Percentiles rank a stretch among this genome's conserved stretches.
Conservation (phyloP, 2,888 invertebrate genomes). For the Stenurella melanura region DNA sequence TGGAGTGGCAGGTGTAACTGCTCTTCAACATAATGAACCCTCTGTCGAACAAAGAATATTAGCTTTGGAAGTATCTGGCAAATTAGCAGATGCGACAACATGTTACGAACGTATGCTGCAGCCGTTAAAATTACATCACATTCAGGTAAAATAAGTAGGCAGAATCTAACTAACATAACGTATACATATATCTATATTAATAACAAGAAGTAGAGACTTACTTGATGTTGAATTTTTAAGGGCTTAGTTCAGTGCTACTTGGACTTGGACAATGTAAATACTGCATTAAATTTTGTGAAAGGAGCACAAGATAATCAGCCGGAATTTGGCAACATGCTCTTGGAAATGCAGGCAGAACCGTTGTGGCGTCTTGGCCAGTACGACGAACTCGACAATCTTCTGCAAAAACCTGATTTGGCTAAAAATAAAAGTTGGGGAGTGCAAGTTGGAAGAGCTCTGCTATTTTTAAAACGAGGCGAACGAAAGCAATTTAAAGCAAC, state of each 20-base stretch:
- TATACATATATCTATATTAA: too few species aligned
- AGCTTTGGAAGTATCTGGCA: constrained; percentile 89
- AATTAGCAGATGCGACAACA: constrained; percentile 88
- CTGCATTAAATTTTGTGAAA: constrained; percentile 85
- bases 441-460: constrained; percentile 82
- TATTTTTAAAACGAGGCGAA: constrained; percentile 75
- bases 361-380: constrained; percentile 91
- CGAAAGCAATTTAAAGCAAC: constrained; percentile 65
- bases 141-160: constrained; percentile 65
- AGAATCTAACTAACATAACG: too few species aligned
- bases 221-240: constrained; percentile 69
- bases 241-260: constrained; percentile 92
- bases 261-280: constrained; percentile 90
- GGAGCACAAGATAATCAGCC: constrained; percentile 79
- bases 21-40: constrained; percentile 84
- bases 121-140: constrained; percentile 71
- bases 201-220: too few species aligned
- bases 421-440: constrained; percentile 82
- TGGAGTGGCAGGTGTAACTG: constrained; percentile 88
- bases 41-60: constrained; percentile 88
- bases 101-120: constrained; percentile 90
- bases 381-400: constrained; percentile 82
- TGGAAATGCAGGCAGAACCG: constrained; percentile 86
- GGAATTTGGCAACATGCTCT: constrained; percentile 78
- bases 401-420: constrained; percentile 74